Conservation (phyloP, 2,888 invertebrate genomes). For the Agonopterix arenella region DNA sequence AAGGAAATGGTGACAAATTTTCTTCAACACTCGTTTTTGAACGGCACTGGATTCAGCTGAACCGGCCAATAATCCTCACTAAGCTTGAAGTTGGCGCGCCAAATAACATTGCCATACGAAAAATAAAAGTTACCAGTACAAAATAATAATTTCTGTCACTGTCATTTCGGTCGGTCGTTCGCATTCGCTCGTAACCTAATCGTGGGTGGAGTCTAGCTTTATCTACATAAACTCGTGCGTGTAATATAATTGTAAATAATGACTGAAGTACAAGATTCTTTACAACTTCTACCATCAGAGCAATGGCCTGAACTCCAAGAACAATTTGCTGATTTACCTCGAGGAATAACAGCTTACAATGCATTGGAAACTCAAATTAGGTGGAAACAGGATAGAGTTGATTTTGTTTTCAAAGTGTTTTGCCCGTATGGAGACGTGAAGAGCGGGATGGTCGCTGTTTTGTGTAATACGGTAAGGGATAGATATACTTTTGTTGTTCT, state of each 20-base stretch:
- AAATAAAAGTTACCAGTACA: too few relatives aligned
- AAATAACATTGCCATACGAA: too few relatives aligned
- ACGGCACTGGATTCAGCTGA: too few relatives aligned
- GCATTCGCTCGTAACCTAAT: too few relatives aligned
- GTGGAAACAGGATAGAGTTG: conserved; percentile 32
- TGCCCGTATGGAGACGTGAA: conserved; percentile 50
- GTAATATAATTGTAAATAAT: not conserved
- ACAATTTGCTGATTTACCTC: conserved; percentile 36
- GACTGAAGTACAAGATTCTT: conserved; percentile 6
- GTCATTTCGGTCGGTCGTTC: too few relatives aligned
- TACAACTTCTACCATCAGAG: conserved; percentile 20
- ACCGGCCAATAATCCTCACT: too few relatives aligned
- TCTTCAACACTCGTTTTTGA: too few relatives aligned
- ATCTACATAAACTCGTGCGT: too few relatives aligned
- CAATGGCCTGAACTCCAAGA: conserved; percentile 31
- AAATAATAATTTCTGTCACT: too few relatives aligned
- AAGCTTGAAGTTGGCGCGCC: too few relatives aligned
- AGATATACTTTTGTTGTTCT: not conserved
- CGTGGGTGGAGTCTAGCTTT: too few relatives aligned
- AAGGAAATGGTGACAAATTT: too few relatives aligned
- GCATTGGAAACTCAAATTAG: conserved; percentile 44
- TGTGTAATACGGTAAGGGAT: conserved; percentile 32
- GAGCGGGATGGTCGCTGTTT: conserved; percentile 49
- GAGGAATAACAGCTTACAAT: conserved; percentile 40
- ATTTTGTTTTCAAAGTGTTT: conserved; percentile 45